These are phyloP conservation scores for Andrena fulva DNA, from an alignment of 2,888 invertebrate genomes.

Conservation along the genomic window DNA sequence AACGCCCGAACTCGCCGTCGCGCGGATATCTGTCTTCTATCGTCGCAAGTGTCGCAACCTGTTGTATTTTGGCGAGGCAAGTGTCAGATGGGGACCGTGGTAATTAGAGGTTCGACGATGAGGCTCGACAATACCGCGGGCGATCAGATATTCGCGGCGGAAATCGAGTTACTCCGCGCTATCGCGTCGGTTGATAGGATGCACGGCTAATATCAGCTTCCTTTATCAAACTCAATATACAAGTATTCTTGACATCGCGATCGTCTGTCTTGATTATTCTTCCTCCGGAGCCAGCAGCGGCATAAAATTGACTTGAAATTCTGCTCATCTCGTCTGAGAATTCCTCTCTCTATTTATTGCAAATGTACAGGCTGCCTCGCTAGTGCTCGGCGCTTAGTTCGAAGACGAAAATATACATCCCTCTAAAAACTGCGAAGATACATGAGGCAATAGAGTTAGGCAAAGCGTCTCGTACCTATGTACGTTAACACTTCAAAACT, in stretches of 20 bases:
- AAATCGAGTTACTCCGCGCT: conserved; percentile 20
- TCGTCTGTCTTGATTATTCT: background rate
- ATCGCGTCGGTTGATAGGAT: background rate
- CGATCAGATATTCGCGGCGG: conserved; percentile 1
- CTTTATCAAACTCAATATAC: background rate
- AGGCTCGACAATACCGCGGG: background rate
- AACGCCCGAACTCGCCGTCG: conserved; percentile 18
- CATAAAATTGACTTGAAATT: no score
- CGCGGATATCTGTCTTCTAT: conserved; percentile 11
- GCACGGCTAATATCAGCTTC: background rate
- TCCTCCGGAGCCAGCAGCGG: background rate
- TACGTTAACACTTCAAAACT: background rate
- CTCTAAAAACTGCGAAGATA: background rate
- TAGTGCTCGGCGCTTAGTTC: no score
- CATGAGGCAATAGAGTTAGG: background rate
- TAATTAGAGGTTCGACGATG: conserved; percentile 44
- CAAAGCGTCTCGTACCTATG: background rate
- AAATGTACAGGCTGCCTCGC: background rate
- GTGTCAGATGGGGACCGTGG: conserved; percentile 1
- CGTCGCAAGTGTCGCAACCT: conserved; percentile 22
- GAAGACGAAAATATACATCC: no score
- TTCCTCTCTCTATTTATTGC: no score
- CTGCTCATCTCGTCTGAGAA: no score
- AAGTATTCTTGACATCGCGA: no score
- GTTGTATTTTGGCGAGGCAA: conserved; percentile 45